Percentiles rank a stretch among this genome's conserved stretches.
Conservation (phyloP, 2,113 vertebrate species). For the Axis porcinus region DNA sequence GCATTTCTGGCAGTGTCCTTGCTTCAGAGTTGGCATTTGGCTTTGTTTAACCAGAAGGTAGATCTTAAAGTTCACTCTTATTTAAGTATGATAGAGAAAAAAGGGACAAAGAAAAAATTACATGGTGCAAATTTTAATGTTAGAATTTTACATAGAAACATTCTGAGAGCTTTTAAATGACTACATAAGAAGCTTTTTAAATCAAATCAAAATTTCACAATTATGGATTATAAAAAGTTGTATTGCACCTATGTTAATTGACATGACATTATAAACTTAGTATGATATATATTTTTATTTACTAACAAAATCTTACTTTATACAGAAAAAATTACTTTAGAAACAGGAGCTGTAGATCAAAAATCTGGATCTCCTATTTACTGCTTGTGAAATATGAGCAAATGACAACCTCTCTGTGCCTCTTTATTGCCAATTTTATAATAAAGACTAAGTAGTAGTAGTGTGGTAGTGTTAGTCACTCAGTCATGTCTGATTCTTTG, state of each 20-base stretch:
- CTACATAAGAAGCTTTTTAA: not conserved
- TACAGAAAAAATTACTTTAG: not conserved
- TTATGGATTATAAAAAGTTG: not conserved
- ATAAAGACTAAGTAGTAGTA: not conserved
- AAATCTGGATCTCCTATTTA: not conserved
- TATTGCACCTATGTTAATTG: not conserved
- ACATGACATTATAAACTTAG: not conserved
- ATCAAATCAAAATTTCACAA: not conserved
- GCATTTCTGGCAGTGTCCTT: not conserved
- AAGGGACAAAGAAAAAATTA: not conserved
- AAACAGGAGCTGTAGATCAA: not conserved
- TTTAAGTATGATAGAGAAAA: not conserved
- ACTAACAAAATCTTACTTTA: not conserved
- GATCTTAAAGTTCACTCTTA: slow-evolving; percentile 1
- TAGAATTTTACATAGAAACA: not conserved
- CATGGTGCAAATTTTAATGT: not conserved
- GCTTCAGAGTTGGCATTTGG: not conserved
- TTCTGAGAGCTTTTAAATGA: not conserved
- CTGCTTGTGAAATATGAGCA: not conserved
- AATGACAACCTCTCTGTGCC: not conserved
- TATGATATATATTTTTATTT: not conserved
- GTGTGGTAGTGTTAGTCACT: not conserved
- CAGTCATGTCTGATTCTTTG: not conserved
- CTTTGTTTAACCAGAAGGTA: slow-evolving; percentile 30
- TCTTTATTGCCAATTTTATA: not conserved